These are phyloP conservation scores for Protosalanx chinensis DNA, from an alignment of 2,797 vertebrate genomes.

Conservation along the genomic window DNA sequence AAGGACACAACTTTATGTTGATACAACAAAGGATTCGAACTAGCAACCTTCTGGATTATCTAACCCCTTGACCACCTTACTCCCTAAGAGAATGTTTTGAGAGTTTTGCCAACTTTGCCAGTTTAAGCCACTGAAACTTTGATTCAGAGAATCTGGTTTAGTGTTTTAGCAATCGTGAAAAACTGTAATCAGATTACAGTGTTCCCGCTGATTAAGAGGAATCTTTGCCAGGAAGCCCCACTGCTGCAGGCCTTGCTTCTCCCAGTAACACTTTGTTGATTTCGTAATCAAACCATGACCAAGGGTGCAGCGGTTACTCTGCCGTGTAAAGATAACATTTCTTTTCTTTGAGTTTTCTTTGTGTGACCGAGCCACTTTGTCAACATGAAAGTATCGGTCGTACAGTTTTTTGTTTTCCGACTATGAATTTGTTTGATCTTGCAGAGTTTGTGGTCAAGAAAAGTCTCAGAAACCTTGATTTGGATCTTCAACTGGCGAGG, in stretches of 20 bases:
- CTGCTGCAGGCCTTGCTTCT: neutral
- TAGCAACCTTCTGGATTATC: no score
- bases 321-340: neutral
- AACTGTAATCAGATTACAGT: neutral
- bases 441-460: neutral
- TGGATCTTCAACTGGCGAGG: no score
- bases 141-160: no score
- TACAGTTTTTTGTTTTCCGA: neutral
- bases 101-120: no score
- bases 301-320: neutral
- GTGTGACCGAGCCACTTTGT: neutral
- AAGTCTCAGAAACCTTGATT: no score
- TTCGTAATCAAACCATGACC: slow-evolving; percentile 1
- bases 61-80: no score
- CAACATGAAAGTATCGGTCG: neutral
- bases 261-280: neutral
- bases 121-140: no score
- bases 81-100: no score
- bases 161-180: no score
- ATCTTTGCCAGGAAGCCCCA: neutral
- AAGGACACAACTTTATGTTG: no score
- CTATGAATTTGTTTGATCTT: neutral
- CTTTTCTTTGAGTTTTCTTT: neutral
- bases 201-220: neutral
- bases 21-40: no score